Evolutionary conservation across 2,113 vertebrate genomes (phyloP), one percentile per base, ranked within the genome.

Genomic region (Poicephalus meyeri): DNA sequence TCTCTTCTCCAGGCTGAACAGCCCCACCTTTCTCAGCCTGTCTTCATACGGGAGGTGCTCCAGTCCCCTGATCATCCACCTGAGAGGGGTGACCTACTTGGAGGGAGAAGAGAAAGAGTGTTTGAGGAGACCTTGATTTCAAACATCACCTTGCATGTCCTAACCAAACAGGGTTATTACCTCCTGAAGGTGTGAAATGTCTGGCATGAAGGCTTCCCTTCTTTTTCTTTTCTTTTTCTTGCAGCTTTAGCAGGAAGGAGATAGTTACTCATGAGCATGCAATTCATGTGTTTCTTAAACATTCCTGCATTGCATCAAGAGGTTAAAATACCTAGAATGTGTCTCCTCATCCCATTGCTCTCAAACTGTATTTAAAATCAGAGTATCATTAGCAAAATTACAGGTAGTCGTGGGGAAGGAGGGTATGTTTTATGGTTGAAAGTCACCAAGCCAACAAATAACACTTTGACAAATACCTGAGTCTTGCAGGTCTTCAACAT

Each of bases 401-500:
- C 16, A 35, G 42, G 19, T 53, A 15, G 41, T 70, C 44, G 7
- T 46, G 61, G 86, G 80, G 47, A 68, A 56, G 60, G 0, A 4
- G 65, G 46, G 31, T 12, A 11, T 79, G 9, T 46, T 91, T 82
- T 63, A 8, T 2, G 5, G 3, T 6, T 66, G 25, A 35, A 69
- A 79, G 49, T 69, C 31, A 10, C 47, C 39, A 79, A 86, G 53
- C 42, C 33, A 58, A 69, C 82, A 63, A 87, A 46, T 96, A 94
- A 95, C 58, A 6, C 66, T 60, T 89, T 73, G 44, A 18, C 78
- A 71, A 97, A 95, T 88, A 55, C 77, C 65, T 87, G 93, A 82
- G 28, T 96, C 88, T 95, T 96, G 91, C 95, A 96, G 95, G 91
- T 97, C 92, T 86, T 70, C 85, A 55, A 26, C 74, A 5, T 42